Percentiles rank a stretch among this genome's conserved stretches.
Conservation (phyloP, 2,797 vertebrate species). For the Thalassophryne amazonica region DNA sequence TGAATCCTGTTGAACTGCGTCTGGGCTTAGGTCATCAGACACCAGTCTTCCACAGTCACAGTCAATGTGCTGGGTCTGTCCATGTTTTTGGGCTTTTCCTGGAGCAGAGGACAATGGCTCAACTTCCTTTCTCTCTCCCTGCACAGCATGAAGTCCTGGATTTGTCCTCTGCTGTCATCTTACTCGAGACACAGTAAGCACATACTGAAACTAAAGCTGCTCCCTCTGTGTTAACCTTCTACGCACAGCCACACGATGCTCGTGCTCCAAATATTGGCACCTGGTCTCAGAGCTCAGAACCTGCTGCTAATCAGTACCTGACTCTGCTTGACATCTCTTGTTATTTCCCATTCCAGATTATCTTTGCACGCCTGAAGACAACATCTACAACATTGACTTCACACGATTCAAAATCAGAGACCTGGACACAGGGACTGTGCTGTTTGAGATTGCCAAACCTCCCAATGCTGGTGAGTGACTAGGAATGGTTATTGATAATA, state of each 20-base stretch:
- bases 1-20: neutral
- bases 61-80: slow-evolving; percentile 5
- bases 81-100: slow-evolving; percentile 33
- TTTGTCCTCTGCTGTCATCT: slow-evolving; percentile 1
- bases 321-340: too few relatives aligned
- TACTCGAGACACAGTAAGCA: slow-evolving; percentile 11
- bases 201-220: slow-evolving; percentile 7
- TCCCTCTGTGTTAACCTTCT: neutral
- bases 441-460: slow-evolving; percentile 99
- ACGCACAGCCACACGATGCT: too few relatives aligned
- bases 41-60: neutral
- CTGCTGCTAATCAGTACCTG: neutral
- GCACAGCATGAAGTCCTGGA: slow-evolving; percentile 1
- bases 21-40: slow-evolving; percentile 5
- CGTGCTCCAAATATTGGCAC: neutral
- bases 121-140: slow-evolving; percentile 30
- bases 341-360: slow-evolving; percentile 79
- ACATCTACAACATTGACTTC: slow-evolving; percentile 94
- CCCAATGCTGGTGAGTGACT: slow-evolving; percentile 82
- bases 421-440: slow-evolving; percentile 91
- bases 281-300: neutral
- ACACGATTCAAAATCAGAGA: slow-evolving; percentile 98
- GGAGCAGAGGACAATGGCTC: slow-evolving; percentile 32
- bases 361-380: slow-evolving; percentile 95
- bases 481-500: too few relatives aligned